phyloP scores from a whole-genome alignment of 2,888 invertebrate genomes.

The Exephanes ischioxanthus region DNA sequence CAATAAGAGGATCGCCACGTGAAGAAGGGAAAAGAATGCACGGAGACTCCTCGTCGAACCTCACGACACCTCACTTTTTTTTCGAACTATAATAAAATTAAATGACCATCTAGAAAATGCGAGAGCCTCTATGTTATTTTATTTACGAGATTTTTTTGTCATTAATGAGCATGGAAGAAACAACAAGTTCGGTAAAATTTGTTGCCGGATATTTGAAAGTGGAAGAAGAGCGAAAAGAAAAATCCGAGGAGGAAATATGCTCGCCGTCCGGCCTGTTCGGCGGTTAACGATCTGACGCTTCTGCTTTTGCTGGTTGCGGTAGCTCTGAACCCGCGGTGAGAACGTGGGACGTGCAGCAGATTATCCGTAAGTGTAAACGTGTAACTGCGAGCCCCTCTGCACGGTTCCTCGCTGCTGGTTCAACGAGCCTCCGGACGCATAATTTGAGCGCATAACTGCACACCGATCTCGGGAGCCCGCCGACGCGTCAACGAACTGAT shows the following conservation, averaged over 20 bases:
- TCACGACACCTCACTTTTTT: not conserved
- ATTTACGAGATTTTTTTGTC: not conserved
- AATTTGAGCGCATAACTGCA: slow-evolving; percentile 81
- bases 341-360: slow-evolving; percentile 60
- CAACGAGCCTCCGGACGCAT: slow-evolving; percentile 77
- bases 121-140: not conserved
- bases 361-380: slow-evolving; percentile 74
- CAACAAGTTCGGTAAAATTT: not conserved
- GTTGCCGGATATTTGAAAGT: slow-evolving; percentile 6
- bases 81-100: not conserved
- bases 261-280: slow-evolving; percentile 5
- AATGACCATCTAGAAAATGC: not conserved
- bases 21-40: not conserved
- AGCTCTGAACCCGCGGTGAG: slow-evolving; percentile 34
- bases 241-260: not conserved
- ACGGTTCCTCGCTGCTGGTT: slow-evolving; percentile 64
- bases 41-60: not conserved
- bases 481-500: slow-evolving; percentile 52
- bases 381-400: slow-evolving; percentile 63
- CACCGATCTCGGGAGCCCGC: slow-evolving; percentile 54
- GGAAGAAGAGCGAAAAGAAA: not conserved
- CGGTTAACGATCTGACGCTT: slow-evolving; percentile 55
- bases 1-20: not conserved
- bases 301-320: slow-evolving; percentile 28
- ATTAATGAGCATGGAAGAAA: not conserved